Base-by-base conservation (phyloP, 2,113 vertebrate genomes). In the Dromiciops gliroides region DNA sequence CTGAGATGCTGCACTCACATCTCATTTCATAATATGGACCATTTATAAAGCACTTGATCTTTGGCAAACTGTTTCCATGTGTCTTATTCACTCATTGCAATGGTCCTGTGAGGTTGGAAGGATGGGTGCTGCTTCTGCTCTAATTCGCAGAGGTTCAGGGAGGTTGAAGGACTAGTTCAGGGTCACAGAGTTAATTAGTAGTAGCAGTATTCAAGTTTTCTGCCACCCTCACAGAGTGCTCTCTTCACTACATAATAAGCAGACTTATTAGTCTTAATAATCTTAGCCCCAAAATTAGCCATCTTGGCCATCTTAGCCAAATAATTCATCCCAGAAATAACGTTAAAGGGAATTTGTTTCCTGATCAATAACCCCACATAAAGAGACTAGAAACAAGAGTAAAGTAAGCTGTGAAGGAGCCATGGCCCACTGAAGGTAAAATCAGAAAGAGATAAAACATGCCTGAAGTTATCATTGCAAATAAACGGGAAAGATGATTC, bases 311-410 rank as follows among this genome's bases (percentile, higher is more conserved):
- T 56, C 93, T 94, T 53, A 92, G 94, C 94, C 94, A 97, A 94
- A 91, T 31, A 26, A 96, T 91, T 37, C 12, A 8, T 52, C 56
- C 83, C 22, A 14, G 89, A 90, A 56, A 28, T 49, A 28, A 90
- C 89, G 60, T 96, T 37, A 95, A 96, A 96, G 95, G 96, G 92
- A 95, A 95, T 95, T 90, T 96, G 93, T 95, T 97, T 96, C 96
- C 96, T 96, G 91, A 95, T 95, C 95, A 96, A 97, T 97, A 96
- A 96, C 92, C 96, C 91, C 91, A 95, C 94, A 92, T 91, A 96
- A 97, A 60, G 95, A 96, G 96, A 90, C 83, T 96, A n/a, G 94
- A 52, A 96, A 94, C 95, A 95, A 96, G 92, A 96, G 94, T 96
- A 50, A 94, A 92, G 93, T 88, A 94, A 96, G 93, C 89, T 89